Evolutionary conservation across 2,888 invertebrate genomes (phyloP), one percentile per base, ranked within the genome.

Genomic region (Podotricha telesiphe): DNA sequence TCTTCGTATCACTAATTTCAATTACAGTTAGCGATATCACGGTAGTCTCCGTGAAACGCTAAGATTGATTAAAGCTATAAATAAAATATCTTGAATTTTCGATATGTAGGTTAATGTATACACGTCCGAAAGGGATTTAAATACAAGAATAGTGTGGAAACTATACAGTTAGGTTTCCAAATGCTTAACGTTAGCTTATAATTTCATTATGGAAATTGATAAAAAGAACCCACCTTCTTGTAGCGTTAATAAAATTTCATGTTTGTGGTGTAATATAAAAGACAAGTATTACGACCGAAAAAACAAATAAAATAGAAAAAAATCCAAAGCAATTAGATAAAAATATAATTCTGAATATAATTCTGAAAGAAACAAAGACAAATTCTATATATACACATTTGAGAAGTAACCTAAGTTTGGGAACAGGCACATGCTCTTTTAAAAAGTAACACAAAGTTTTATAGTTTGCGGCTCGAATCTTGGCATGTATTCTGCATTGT

Each of bases 1-100:
- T 37, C 45, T 62, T 28, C 28, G 62, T 62, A 37, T 48, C 34
- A 62, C 17, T 62, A 62, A 62, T 62, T 62, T 62, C 48, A 62
- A 62, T 62, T 62, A 62, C 34, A 47, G 34, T 17, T 48, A 48
- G 34, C 62, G 34, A 62, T 34, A 48, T 62, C 48, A 48, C 34
- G 34, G 37, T 34, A 47, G 22, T 28, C 13, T 17, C 13, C 7
- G 34, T 48, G 13, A 37, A 62, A 48, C 17, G 17, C 19, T 34
- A 19, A 48, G 19, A 62, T 48, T 59, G 45, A 42, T 45, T 59
- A 59, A 59, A 45, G 2, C 22, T 45, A 59, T 45, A 45, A 59
- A 45, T 59, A 59, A 59, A 59, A 17, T 59, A 59, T 22, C 22
- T 59, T 28, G n/a, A 11, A 59, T 59, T 10, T 45, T 45, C n/a